Base-by-base conservation (phyloP, 2,888 invertebrate genomes). In the Desoria tigrina region DNA sequence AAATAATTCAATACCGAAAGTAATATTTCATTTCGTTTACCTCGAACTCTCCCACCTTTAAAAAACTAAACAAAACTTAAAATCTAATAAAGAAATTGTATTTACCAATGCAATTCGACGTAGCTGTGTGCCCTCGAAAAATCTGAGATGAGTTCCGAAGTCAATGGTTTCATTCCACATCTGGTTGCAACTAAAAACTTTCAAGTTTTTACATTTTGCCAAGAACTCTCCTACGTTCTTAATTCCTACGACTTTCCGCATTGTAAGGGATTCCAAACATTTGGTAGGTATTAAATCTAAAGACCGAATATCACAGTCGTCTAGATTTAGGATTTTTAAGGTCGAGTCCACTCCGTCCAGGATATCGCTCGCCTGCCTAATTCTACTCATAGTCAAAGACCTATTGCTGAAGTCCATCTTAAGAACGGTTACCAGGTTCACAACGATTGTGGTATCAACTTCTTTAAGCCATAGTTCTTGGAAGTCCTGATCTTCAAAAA, bases 201-300 rank as follows among this genome's bases (percentile, higher is more conserved):
- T 42, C 14, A 64, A 23, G 1, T 58, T 24, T 1, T 24, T 24
- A 24, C 58, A 64, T 23, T 21, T 27, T n/a, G 18, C 4, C 2
- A 64, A 21, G 39, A 64, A 64, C 3, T 26, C 23, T 1, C 2
- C 39, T 14, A 7, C 24, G 37, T 61, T 53, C 21, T 60, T 55
- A 1, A 61, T 45, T 11, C 60, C 65, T 49, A 23, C 55, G 3
- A 65, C 60, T 28, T 37, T 14, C 3, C 55, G 49, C 24, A 65
- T n/a, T n/a, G 49, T 37, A 2, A 65, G 42, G 1, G 16, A 18
- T n/a, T 53, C 37, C 1, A 65, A n/a, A 0, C 4, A 9, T 27
- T 27, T 23, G 1, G 14, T 28, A 1, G 39, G 28, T 1, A 64
- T 21, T 1, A 9, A 23, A 14, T 32, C 53, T 21, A 64, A 32